Evolutionary conservation across 2,888 invertebrate genomes (phyloP), one percentile per base, ranked within the genome.

Genomic region (Callinectes sapidus): DNA sequence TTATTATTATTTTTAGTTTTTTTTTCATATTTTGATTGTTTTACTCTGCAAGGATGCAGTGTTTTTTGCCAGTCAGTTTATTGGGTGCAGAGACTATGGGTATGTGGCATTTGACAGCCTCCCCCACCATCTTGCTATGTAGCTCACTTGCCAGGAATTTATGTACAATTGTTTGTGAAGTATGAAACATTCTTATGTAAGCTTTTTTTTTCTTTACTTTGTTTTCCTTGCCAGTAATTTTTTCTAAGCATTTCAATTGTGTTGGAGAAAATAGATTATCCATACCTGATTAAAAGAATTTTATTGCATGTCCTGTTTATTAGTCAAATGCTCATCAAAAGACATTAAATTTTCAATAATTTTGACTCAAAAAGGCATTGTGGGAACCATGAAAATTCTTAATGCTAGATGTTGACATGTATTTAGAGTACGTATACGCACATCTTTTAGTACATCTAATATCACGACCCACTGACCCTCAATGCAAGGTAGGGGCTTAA

Each of bases 251-350:
- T 35, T 81, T 81, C 35, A 81, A 81, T 81, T 81, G 13, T 35
- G 35, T 81, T 81, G 81, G 28, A 81, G 35, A 35, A 81, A 81
- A 35, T 81, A 35, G 23, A 61, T 61, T 61, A 35, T 81, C 81
- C 81, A 81, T 81, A 81, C 81, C 81, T 81, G 28, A 77, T 81
- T 3, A 81, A 81, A 35, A 16, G 23, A 16, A 16, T 81, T 81
- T 81, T 28, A 81, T 35, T 81, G 35, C 81, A 35, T 81, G 35
- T 81, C 81, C 81, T 81, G 81, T 81, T 81, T 81, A 81, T 32
- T 81, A 32, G 35, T 18, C 35, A 35, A 81, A 32, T 81, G 35
- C 32, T 35, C 8, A 18, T 35, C 81, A 35, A 35, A 81, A 77
- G 71, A 35, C 81, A 10, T 81, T 32, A 35, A 35, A 35, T 71